These are phyloP conservation scores for Urocitellus parryii DNA, from an alignment of 2,113 vertebrate genomes.

Conservation along the genomic window DNA sequence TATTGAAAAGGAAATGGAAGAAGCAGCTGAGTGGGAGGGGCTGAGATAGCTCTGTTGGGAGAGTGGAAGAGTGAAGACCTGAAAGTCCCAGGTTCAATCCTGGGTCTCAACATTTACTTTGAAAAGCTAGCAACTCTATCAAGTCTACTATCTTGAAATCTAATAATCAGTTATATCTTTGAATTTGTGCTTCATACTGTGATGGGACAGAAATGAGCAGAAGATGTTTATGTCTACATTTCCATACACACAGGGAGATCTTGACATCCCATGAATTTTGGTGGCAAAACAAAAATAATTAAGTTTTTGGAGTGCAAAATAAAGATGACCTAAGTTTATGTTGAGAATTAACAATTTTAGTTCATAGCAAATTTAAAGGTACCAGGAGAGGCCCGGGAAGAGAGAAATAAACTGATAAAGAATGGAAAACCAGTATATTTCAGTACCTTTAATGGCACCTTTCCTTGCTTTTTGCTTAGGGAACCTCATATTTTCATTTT, in stretches of 20 bases:
- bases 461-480: not conserved
- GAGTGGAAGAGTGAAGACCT: slow-evolving; percentile 87
- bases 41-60: slow-evolving; percentile 89
- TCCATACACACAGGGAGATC: not conserved
- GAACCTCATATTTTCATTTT: not conserved
- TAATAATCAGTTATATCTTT: not conserved
- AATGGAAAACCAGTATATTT: not conserved
- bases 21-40: not conserved
- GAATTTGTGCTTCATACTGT: not conserved
- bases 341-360: not conserved
- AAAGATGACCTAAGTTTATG: not conserved
- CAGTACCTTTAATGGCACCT: not conserved
- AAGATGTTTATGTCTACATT: rapidly evolving
- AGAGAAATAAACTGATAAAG: not conserved
- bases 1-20: not conserved
- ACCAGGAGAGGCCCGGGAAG: not conserved
- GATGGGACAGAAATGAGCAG: too few species aligned
- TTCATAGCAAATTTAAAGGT: not conserved
- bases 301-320: not conserved
- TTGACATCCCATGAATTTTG: rapidly evolving
- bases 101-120: slow-evolving; percentile 84
- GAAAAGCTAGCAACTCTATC: too few species aligned
- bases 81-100: slow-evolving; percentile 87
- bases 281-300: not conserved
- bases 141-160: too few species aligned